Evolutionary conservation across 2,113 vertebrate species (phyloP), one percentile per base, ranked within the genome.

Genomic region (Eulemur macaco): DNA sequence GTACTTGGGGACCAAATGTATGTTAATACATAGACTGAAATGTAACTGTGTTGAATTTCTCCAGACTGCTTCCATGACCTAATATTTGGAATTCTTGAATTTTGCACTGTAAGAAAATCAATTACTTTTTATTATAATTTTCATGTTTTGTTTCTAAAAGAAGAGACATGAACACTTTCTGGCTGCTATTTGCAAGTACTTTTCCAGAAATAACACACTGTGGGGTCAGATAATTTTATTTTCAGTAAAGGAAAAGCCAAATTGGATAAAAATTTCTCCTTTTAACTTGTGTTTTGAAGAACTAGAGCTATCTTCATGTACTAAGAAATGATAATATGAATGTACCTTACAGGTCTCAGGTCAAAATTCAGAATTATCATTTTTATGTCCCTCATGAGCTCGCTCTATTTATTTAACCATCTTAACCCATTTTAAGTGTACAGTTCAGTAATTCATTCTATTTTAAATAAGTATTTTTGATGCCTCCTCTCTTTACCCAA

Each of bases 111-210:
- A 96, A 97, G 96, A 96, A 97, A 97, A 97, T 95, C 95, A 97
- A 97, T 97, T 96, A 96, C 96, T 95, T 97, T 96, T 98, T 96
- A 97, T 96, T 96, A 96, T 97, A 97, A 96, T 98, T 97, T 97
- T 96, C 96, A 90, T 96, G 94, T 96, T 97, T 97, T 97, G 94
- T 97, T 96, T 96, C 96, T 97, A 97, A 97, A 97, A 97, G 90
- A 97, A 74, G 94, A 98, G 97, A 96, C 74, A 69, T 0, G 78
- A 98, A 84, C 45, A 76, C 86, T 96, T 97, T 96, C 95, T 95
- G 95, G 94, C 94, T 94, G 91, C 94, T 97, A 92, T 98, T 96
- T 96, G 92, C 96, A 97, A 97, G 93, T 96, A 78, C 93, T 96
- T 96, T 88, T 97, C 94, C 97, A 97, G 96, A 97, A 97, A 97